Conservation (phyloP, 2,888 invertebrate genomes). For the Hirtodrosophila cameraria region DNA sequence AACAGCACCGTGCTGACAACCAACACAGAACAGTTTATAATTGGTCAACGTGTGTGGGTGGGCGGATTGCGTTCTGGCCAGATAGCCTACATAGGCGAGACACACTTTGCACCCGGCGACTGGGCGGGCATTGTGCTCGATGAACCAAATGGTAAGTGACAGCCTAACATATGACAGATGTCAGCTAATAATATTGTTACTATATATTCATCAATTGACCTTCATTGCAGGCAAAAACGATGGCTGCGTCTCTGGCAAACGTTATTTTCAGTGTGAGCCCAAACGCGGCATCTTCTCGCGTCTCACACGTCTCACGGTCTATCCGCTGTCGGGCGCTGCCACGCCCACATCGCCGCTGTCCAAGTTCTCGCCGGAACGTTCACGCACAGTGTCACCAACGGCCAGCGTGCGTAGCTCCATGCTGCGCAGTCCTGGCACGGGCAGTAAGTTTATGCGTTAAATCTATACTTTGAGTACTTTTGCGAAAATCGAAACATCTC, state of each 20-base stretch:
- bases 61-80: slow-evolving; percentile 95
- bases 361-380: slow-evolving; percentile 82
- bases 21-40: slow-evolving; percentile 97
- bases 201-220: slow-evolving; percentile 4
- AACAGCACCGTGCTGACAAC: slow-evolving; percentile 94
- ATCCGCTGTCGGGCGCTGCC: slow-evolving; percentile 87
- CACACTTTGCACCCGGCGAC: slow-evolving; percentile 98
- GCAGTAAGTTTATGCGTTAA: slow-evolving; percentile 73
- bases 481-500: too few species aligned
- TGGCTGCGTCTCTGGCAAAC: slow-evolving; percentile 95
- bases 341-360: slow-evolving; percentile 81
- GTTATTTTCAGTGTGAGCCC: slow-evolving; percentile 97
- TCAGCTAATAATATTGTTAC: neutral
- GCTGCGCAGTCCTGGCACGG: slow-evolving; percentile 75
- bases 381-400: slow-evolving; percentile 83
- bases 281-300: slow-evolving; percentile 97
- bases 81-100: slow-evolving; percentile 94
- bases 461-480: too few species aligned
- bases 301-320: slow-evolving; percentile 92
- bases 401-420: slow-evolving; percentile 82
- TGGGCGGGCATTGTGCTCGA: slow-evolving; percentile 99
- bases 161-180: neutral
- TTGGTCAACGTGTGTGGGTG: slow-evolving; percentile 97
- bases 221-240: slow-evolving; percentile 93
- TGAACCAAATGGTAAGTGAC: slow-evolving; percentile 90